Conservation (phyloP, 2,888 invertebrate species). For the Drosophila ezoana region DNA sequence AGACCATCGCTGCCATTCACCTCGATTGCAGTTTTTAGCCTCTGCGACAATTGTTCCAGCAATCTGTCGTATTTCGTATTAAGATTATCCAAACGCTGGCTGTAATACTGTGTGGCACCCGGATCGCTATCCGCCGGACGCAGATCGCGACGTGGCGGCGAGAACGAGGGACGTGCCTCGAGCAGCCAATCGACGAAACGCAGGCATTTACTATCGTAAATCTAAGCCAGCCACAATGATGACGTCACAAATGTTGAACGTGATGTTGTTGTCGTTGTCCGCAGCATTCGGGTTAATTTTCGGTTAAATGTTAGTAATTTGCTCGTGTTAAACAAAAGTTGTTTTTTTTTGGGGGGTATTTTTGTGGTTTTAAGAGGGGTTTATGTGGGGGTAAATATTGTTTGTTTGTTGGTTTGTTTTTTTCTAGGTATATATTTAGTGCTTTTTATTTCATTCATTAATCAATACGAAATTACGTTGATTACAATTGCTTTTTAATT, state of each 20-base stretch:
- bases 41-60: slow-evolving; percentile 84
- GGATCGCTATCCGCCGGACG: slow-evolving; percentile 84
- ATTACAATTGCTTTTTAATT: slow-evolving; percentile 76
- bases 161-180: slow-evolving; percentile 85
- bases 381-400: slow-evolving; percentile 13
- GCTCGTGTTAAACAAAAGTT: slow-evolving; percentile 72
- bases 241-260: slow-evolving; percentile 20
- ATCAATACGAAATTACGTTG: slow-evolving; percentile 73
- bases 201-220: slow-evolving; percentile 85
- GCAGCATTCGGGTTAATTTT: slow-evolving; percentile 73
- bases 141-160: slow-evolving; percentile 84
- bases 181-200: slow-evolving; percentile 85
- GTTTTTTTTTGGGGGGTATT: neutral
- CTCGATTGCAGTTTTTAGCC: slow-evolving; percentile 85
- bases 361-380: slow-evolving; percentile 34
- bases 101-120: slow-evolving; percentile 85
- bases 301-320: slow-evolving; percentile 81
- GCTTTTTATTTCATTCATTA: slow-evolving; percentile 81
- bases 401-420: slow-evolving; percentile 7
- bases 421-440: slow-evolving; percentile 76
- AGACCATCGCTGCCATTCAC: slow-evolving; percentile 85
- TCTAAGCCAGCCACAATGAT: slow-evolving; percentile 65
- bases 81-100: slow-evolving; percentile 84
- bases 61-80: slow-evolving; percentile 85
- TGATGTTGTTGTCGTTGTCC: slow-evolving; percentile 42